Evolutionary conservation across 2,113 vertebrate species (phyloP).

Genomic region (Ellobius talpinus): DNA sequence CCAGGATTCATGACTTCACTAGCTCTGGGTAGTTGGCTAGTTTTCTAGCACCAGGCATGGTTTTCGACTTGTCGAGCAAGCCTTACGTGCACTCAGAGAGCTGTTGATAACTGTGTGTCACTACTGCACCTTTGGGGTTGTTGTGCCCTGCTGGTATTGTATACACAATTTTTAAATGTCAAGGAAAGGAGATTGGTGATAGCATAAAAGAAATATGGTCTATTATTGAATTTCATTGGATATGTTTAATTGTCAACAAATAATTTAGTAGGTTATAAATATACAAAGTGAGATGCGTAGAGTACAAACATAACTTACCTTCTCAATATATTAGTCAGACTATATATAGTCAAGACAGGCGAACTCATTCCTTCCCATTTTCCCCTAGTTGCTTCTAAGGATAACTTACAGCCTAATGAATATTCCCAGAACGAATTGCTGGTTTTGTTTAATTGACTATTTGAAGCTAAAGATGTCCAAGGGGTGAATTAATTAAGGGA

Average conservation of each 20-base stretch:
- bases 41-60: neutral
- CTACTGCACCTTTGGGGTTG: neutral
- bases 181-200: neutral
- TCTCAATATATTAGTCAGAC: neutral
- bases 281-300: neutral
- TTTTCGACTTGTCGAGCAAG: neutral
- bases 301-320: neutral
- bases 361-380: slow-evolving; percentile 23
- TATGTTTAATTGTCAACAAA: neutral
- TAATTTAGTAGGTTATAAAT: neutral
- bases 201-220: neutral
- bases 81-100: neutral
- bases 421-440: slow-evolving; percentile 72
- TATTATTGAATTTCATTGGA: neutral
- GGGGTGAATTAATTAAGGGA: slow-evolving; percentile 79
- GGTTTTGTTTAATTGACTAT: slow-evolving; percentile 84
- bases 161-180: neutral
- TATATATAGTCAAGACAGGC: neutral
- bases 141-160: neutral
- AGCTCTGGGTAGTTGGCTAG: neutral
- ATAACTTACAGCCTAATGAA: slow-evolving; percentile 73
- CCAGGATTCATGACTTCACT: neutral
- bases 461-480: slow-evolving; percentile 74
- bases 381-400: slow-evolving; percentile 75
- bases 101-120: neutral